Evolutionary conservation across 2,888 invertebrate genomes (phyloP).

Genomic region (Amphipoea lucens): DNA sequence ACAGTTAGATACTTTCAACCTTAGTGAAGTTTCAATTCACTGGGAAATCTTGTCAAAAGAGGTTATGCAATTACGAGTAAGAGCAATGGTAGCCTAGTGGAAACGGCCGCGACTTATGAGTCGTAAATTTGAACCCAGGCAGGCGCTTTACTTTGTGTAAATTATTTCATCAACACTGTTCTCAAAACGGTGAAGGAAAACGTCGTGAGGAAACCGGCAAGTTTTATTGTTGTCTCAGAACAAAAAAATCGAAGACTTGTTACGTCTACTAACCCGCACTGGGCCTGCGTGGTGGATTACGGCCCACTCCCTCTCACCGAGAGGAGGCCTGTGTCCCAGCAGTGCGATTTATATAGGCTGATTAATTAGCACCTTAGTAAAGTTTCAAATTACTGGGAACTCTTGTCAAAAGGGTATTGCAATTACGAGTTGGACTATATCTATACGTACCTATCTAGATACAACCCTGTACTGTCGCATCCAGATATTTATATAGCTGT

Average conservation of each 20-base stretch:
- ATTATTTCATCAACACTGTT: background rate
- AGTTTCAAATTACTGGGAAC: background rate
- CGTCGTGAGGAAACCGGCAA: no score
- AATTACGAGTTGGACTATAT: background rate
- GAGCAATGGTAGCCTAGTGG: background rate
- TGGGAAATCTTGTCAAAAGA: background rate
- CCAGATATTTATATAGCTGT: constrained; percentile 77
- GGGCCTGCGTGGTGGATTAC: no score
- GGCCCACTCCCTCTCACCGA: no score
- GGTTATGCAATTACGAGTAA: background rate
- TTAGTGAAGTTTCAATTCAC: background rate
- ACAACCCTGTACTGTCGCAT: constrained; percentile 57
- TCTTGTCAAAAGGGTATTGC: background rate
- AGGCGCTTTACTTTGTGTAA: background rate
- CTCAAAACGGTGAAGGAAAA: background rate
- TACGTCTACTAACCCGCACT: no score
- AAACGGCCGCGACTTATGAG: background rate
- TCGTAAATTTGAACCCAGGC: background rate
- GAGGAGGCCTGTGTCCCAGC: no score
- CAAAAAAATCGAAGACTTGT: no score
- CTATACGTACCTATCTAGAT: constrained; percentile 3
- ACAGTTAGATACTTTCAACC: background rate
- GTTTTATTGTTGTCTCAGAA: no score
- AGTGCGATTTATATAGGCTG: no score
- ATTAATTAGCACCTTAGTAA: background rate